Conservation (phyloP, 2,888 invertebrate genomes). For the Megamerina dolium region DNA sequence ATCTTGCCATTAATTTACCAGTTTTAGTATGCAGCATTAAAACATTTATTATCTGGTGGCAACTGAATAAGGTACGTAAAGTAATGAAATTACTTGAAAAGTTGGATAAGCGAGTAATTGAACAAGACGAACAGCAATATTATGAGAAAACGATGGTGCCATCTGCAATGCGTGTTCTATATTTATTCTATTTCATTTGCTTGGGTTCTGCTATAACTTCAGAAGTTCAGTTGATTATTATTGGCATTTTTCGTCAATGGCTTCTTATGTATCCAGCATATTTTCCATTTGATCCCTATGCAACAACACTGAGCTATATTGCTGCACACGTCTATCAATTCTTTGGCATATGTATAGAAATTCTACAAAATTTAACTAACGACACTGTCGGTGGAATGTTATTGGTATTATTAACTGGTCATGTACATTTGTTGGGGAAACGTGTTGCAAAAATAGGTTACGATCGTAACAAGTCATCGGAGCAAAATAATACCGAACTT, state of each 20-base stretch:
- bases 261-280: slow-evolving; percentile 21
- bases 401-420: slow-evolving; percentile 20
- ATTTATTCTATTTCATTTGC: slow-evolving; percentile 5
- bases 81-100: slow-evolving; percentile 14
- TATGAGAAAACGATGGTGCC: slow-evolving; percentile 5
- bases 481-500: slow-evolving; percentile 15
- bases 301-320: slow-evolving; percentile 4
- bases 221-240: slow-evolving; percentile 15
- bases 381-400: slow-evolving; percentile 19
- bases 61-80: slow-evolving; percentile 12
- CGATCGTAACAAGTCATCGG: not conserved
- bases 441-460: slow-evolving; percentile 19
- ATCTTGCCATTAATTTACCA: slow-evolving; percentile 18
- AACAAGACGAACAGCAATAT: slow-evolving; percentile 7
- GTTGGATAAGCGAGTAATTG: slow-evolving; percentile 10
- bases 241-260: slow-evolving; percentile 15
- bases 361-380: slow-evolving; percentile 16
- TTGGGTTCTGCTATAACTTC: slow-evolving; percentile 1
- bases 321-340: slow-evolving; percentile 20
- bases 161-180: not conserved
- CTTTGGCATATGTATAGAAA: slow-evolving; percentile 15
- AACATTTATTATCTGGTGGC: slow-evolving; percentile 16
- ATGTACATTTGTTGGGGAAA: slow-evolving; percentile 19
- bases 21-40: slow-evolving; percentile 18
- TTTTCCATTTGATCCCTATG: slow-evolving; percentile 20